These are phyloP conservation scores for Parthenolecanium corni DNA, from an alignment of 2,888 invertebrate genomes.

Conservation along the genomic window DNA sequence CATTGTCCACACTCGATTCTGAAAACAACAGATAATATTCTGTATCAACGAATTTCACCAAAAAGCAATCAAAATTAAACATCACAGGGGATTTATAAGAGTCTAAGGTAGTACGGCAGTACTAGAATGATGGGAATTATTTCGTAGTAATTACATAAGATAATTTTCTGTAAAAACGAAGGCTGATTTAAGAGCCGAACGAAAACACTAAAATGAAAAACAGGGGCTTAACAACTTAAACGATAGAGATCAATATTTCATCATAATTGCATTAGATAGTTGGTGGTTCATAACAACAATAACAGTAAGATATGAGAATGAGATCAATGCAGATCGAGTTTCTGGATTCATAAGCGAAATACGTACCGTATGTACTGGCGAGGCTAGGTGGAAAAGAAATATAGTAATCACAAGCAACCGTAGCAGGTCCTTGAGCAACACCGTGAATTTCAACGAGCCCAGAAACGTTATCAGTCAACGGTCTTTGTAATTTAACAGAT, in stretches of 20 bases:
- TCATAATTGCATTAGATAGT: neutral
- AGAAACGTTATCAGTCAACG: constrained; percentile 29
- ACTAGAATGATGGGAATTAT: too few species aligned
- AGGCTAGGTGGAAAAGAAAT: constrained; percentile 30
- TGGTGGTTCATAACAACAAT: neutral
- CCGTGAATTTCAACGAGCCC: constrained; percentile 33
- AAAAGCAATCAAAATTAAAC: neutral
- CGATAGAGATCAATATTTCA: too few species aligned
- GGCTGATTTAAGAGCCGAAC: too few species aligned
- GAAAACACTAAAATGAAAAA: too few species aligned
- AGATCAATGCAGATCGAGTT: too few species aligned
- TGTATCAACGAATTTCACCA: neutral
- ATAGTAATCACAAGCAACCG: constrained; percentile 32
- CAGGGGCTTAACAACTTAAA: too few species aligned
- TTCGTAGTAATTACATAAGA: too few species aligned
- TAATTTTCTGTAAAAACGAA: too few species aligned
- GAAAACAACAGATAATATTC: neutral
- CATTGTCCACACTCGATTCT: constrained; percentile 5
- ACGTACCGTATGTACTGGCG: constrained; percentile 31
- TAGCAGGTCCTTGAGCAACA: constrained; percentile 30
- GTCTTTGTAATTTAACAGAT: constrained; percentile 29
- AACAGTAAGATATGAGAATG: too few species aligned
- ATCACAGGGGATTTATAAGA: too few species aligned
- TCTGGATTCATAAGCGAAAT: too few species aligned
- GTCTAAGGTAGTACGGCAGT: too few species aligned